phyloP scores from a whole-genome alignment of 2,113 vertebrate genomes.

The Heterocephalus glaber region DNA sequence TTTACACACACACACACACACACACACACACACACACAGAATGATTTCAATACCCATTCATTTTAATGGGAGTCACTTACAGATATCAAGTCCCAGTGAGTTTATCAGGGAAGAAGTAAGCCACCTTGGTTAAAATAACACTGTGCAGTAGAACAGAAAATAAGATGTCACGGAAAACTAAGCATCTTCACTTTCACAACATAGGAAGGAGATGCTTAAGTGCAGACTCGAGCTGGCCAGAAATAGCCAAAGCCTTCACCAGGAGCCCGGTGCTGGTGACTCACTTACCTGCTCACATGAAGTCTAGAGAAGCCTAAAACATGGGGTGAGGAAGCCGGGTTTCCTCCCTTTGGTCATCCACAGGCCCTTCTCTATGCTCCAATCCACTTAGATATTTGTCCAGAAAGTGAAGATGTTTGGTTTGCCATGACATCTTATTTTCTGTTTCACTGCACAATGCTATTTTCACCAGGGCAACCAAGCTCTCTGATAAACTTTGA shows the following conservation, averaged over 20 bases:
- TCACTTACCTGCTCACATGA: conserved; percentile 52
- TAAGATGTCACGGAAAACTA: conserved; percentile 87
- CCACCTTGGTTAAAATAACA: conserved; percentile 85
- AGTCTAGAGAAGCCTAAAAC: conserved; percentile 49
- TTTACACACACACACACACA: conserved; percentile 43
- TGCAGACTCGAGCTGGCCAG: not conserved
- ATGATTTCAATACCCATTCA: conserved; percentile 65
- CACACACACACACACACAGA: conserved; percentile 41
- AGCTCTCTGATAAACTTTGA: conserved; percentile 83
- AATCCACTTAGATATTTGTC: conserved; percentile 83
- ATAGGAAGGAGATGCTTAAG: conserved; percentile 74
- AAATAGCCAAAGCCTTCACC: not conserved
- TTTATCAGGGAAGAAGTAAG: conserved; percentile 82
- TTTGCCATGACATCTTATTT: conserved; percentile 88
- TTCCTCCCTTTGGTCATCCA: not conserved
- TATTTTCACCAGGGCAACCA: conserved; percentile 84
- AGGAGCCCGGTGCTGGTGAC: not conserved
- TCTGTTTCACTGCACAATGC: conserved; percentile 88
- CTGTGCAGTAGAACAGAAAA: conserved; percentile 89
- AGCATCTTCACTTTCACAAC: conserved; percentile 83
- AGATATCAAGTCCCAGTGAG: conserved; percentile 78
- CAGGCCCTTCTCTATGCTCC: conserved; percentile 66
- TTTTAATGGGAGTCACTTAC: conserved; percentile 79
- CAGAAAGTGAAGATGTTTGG: conserved; percentile 84
- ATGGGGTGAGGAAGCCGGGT: not conserved